Base-by-base conservation (phyloP, 2,797 vertebrate species). In the Cyprinella venusta region DNA sequence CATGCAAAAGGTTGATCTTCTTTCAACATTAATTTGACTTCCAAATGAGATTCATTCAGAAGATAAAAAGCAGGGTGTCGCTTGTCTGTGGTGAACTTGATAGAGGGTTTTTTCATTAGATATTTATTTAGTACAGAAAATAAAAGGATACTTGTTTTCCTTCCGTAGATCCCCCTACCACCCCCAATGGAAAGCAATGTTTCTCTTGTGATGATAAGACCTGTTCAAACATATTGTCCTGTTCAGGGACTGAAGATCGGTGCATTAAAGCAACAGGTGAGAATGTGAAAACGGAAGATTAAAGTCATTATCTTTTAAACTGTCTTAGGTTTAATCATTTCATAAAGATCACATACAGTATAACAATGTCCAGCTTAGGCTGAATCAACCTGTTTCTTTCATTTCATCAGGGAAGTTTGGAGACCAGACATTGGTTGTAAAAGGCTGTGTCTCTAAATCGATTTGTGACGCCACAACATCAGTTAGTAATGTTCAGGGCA, bases 401-500 rank as follows among this genome's bases (percentile, higher is more conserved):
- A 2, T 69, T 69, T 16, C n/a, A 42, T 69, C 40, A 70, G 68
- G 0, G 7, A 5, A 4, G 9, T 2, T 0, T 8, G 40, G 0
- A 8, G 19, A 4, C 7, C 40, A 0, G 68, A 0, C n/a, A 33
- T 0, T 0, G 0, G 8, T 7, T 1, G 1, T 50, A 2, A 74
- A 74, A 74, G 70, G 70, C 26, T 74, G 70, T 36, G 26, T 0
- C 0, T 52, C 70, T 74, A 33, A 74, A 52, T 9, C 18, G 0
- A 0, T 52, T 33, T 74, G 70, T 52, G 48, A 52, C 7, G 8
- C 42, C 8, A 13, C 42, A 42, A 19, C 40, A 48, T 48, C 6
- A 0, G 13, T 4, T 48, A 18, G 0, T 0, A 1, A 0, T 21
- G 0, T 33, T 21, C 0, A 4, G 1, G 0, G 5, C 16, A 0